phyloP scores from a whole-genome alignment of 2,888 invertebrate species.

The Fragum whitleyi region DNA sequence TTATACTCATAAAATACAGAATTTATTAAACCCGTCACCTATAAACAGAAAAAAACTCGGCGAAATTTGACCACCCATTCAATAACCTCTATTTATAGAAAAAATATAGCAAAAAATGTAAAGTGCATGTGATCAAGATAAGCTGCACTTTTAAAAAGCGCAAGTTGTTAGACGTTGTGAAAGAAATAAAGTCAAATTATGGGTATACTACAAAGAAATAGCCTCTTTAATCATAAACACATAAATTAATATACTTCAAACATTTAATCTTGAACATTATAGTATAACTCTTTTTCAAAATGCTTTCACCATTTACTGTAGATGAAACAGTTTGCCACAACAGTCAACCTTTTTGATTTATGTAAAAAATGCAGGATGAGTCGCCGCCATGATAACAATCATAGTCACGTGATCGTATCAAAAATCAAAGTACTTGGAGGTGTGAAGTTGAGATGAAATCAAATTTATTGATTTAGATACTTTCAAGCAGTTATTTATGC shows the following conservation, averaged over 20 bases:
- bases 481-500: constrained; percentile 15
- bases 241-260: constrained; percentile 3
- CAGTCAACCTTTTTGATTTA: constrained; percentile 4
- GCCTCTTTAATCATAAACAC: constrained; percentile 1
- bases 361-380: constrained; percentile 5
- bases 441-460: constrained; percentile 17
- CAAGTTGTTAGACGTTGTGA: not conserved
- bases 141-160: not conserved
- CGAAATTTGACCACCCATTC: too few relatives aligned
- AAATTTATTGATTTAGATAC: constrained; percentile 8
- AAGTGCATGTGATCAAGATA: not conserved
- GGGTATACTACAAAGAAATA: not conserved
- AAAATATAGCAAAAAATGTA: not conserved
- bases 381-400: constrained; percentile 24
- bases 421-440: constrained; percentile 20
- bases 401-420: constrained; percentile 5
- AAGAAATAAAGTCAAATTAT: not conserved
- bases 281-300: not conserved
- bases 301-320: not conserved
- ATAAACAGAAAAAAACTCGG: too few relatives aligned
- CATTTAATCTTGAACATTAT: not conserved
- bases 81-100: too few relatives aligned
- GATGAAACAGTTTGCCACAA: not conserved
- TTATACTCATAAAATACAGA: too few relatives aligned
- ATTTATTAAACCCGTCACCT: too few relatives aligned